Conservation (phyloP, 2,797 vertebrate species). For the Lacerta viridis region DNA sequence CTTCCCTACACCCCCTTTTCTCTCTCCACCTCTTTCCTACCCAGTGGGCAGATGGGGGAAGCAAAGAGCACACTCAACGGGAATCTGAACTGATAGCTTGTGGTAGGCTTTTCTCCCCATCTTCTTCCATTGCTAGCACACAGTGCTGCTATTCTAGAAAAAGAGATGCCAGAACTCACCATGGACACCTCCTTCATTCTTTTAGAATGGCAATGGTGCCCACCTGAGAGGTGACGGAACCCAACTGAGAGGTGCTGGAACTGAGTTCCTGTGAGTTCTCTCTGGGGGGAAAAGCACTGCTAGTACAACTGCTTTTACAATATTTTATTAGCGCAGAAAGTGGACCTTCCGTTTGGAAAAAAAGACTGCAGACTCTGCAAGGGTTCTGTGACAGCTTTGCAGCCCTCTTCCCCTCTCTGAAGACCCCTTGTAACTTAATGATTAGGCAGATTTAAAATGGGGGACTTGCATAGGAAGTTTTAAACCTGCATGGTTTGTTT, state of each 20-base stretch:
- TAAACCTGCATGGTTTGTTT: slow-evolving; percentile 1
- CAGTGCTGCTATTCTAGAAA: no score
- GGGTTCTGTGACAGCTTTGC: not conserved
- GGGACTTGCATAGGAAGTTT: not conserved
- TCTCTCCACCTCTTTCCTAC: no score
- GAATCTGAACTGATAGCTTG: no score
- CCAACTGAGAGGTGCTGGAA: no score
- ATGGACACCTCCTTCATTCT: no score
- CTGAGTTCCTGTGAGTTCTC: no score
- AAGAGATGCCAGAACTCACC: no score
- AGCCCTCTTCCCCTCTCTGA: not conserved
- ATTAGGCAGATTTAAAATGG: not conserved
- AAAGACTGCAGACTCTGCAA: not conserved
- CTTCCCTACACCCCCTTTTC: not conserved
- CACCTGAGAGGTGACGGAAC: no score
- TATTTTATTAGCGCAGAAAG: not conserved
- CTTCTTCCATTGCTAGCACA: not conserved
- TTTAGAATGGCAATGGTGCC: no score
- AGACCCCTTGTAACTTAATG: not conserved
- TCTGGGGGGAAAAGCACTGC: no score
- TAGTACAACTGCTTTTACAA: not conserved
- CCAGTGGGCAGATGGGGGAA: no score
- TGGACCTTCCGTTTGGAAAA: not conserved
- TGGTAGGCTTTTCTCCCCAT: not conserved
- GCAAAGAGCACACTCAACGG: no score